A percentile compares a stretch with the other conserved stretches of the same genome.
These are phyloP conservation scores for Crotalus adamanteus DNA, from an alignment of 2,797 vertebrate species.

Conservation along the genomic window DNA sequence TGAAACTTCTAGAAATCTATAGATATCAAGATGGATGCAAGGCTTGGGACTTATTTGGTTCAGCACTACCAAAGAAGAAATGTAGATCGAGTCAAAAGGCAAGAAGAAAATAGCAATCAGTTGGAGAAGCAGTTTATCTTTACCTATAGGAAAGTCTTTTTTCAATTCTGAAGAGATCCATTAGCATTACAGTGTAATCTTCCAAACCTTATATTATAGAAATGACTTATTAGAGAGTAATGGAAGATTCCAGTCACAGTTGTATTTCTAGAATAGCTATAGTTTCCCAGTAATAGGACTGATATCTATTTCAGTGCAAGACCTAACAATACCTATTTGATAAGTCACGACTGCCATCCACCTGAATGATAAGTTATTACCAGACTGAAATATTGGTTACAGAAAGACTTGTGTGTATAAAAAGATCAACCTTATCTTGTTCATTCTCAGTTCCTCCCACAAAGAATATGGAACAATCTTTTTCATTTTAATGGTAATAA, in stretches of 20 bases:
- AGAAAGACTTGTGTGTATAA: not conserved
- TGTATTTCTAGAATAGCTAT: not conserved
- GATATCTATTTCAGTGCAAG: not conserved
- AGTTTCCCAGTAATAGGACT: not conserved
- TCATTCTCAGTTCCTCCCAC: not conserved
- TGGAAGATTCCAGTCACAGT: conserved; percentile 6
- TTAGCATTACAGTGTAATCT: not conserved
- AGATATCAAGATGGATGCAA: not conserved
- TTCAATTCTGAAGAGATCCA: not conserved
- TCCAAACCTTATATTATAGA: not conserved
- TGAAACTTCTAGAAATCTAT: not conserved
- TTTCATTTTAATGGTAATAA: conserved; percentile 4
- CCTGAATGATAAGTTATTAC: conserved; percentile 4
- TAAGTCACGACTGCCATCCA: not conserved
- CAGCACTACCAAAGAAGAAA: not conserved
- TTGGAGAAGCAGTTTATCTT: not conserved
- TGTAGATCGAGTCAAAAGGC: not conserved
- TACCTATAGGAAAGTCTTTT: not conserved
- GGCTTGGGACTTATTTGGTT: not conserved
- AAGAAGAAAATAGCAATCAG: not conserved
- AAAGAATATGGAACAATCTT: not conserved
- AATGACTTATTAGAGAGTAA: conserved; percentile 8
- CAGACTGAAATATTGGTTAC: not conserved
- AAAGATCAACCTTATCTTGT: not conserved
- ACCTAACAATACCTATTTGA: not conserved